Evolutionary conservation across 35 echinoderm and acorn worm genomes (phyloP).

Genomic region (Patiria miniata): DNA sequence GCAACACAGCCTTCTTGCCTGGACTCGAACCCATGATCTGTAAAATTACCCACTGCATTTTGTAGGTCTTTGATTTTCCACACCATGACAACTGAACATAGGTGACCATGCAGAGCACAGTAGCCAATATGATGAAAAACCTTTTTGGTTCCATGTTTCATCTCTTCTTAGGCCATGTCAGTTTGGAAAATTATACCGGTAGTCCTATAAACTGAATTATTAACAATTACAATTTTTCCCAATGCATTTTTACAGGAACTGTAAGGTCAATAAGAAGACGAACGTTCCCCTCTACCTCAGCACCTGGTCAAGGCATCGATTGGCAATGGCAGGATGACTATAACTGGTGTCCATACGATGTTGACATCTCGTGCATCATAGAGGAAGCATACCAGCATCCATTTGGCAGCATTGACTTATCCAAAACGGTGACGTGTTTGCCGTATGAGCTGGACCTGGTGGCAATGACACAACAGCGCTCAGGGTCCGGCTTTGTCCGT

Average conservation of each 20-base stretch:
- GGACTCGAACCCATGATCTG: too few relatives aligned
- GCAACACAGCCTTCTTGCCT: too few relatives aligned
- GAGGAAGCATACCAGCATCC: slow-evolving; percentile 60
- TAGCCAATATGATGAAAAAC: too few relatives aligned
- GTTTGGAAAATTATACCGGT: too few relatives aligned
- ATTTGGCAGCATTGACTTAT: slow-evolving; percentile 53
- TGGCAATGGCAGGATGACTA: slow-evolving; percentile 85
- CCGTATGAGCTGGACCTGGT: slow-evolving; percentile 76
- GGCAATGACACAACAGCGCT: slow-evolving; percentile 66
- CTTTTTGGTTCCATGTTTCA: too few relatives aligned
- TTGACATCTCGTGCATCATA: slow-evolving; percentile 47
- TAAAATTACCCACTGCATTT: too few relatives aligned
- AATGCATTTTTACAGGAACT: slow-evolving; percentile 61
- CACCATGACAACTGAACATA: too few relatives aligned
- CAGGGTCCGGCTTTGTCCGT: slow-evolving; percentile 63
- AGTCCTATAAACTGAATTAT: too few relatives aligned
- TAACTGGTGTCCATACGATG: slow-evolving; percentile 83
- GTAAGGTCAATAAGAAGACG: slow-evolving; percentile 70
- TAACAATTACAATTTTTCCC: too few relatives aligned
- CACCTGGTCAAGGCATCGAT: slow-evolving; percentile 63
- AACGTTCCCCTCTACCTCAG: slow-evolving; percentile 35
- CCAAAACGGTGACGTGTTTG: slow-evolving; percentile 60
- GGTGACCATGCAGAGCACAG: too few relatives aligned
- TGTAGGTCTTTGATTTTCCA: too few relatives aligned
- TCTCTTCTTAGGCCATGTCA: too few relatives aligned